Conservation (phyloP, 2,888 invertebrate species). For the Pollenia labialis region DNA sequence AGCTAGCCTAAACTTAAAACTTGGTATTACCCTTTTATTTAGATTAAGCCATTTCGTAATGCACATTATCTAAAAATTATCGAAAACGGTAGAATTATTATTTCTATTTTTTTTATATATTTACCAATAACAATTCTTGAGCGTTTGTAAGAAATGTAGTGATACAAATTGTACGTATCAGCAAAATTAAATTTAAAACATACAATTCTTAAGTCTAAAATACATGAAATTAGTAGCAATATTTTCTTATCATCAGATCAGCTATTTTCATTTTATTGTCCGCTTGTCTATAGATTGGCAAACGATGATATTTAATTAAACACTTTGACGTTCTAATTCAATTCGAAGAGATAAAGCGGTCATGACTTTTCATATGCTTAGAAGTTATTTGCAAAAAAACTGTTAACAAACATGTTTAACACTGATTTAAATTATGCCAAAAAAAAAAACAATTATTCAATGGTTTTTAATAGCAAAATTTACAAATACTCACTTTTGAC, state of each 20-base stretch:
- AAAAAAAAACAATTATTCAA: constrained; percentile 26
- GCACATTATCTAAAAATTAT: too few relatives aligned
- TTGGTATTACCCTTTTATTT: too few relatives aligned
- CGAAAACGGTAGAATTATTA: too few relatives aligned
- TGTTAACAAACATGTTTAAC: constrained; percentile 43
- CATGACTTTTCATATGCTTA: neutral
- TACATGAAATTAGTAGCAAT: neutral
- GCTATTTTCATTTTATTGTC: constrained; percentile 32
- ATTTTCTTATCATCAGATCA: constrained; percentile 21
- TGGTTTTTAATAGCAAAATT: neutral
- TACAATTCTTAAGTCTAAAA: too few relatives aligned
- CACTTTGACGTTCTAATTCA: neutral
- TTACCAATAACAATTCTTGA: too few relatives aligned
- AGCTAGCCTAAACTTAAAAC: too few relatives aligned
- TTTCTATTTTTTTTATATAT: too few relatives aligned
- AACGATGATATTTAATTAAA: constrained; percentile 3
- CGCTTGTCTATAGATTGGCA: neutral
- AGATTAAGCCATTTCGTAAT: too few relatives aligned
- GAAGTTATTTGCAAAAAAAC: neutral
- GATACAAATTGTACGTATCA: too few relatives aligned
- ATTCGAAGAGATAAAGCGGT: neutral
- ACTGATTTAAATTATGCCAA: constrained; percentile 22
- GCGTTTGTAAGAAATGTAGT: too few relatives aligned
- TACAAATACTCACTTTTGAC: neutral
- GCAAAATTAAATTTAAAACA: too few relatives aligned